Evolutionary conservation across 2,888 invertebrate genomes (phyloP).

Genomic region (Antheraea assamensis): DNA sequence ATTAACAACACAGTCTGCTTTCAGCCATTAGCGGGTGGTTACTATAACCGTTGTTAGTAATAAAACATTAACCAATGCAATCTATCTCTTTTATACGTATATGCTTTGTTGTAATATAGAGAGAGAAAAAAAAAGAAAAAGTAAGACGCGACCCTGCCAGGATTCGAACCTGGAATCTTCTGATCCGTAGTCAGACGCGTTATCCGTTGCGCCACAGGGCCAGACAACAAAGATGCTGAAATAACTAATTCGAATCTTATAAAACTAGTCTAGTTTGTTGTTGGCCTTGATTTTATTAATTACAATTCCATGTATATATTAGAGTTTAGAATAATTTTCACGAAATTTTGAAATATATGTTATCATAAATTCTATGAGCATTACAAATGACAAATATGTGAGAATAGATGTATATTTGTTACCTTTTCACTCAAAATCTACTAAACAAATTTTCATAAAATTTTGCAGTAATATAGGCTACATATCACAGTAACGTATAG

Average conservation of each 20-base stretch:
- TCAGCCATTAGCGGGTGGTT: no score
- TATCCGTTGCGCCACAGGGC: conserved; percentile 86
- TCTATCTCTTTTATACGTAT: no score
- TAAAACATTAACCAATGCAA: no score
- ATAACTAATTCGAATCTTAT: background rate
- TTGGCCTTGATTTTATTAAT: conserved; percentile 1
- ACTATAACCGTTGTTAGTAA: no score
- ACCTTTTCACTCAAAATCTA: no score
- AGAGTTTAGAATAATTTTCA: background rate
- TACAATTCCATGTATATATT: background rate
- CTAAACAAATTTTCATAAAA: no score
- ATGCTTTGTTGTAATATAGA: background rate
- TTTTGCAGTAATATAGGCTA: no score
- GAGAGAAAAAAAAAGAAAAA: background rate
- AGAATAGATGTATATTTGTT: no score
- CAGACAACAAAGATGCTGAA: conserved; percentile 29
- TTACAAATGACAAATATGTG: no score
- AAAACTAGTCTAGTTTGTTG: background rate
- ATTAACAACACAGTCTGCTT: no score
- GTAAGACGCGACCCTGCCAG: conserved; percentile 78
- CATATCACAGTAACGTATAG: no score
- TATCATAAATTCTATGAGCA: no score
- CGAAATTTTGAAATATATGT: background rate
- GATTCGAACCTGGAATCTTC: conserved; percentile 86
- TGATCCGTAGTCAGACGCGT: conserved; percentile 88